Evolutionary conservation across 1,140 invertebrate species (phyloP).

Genomic region (Phenacoccus solenopsis): DNA sequence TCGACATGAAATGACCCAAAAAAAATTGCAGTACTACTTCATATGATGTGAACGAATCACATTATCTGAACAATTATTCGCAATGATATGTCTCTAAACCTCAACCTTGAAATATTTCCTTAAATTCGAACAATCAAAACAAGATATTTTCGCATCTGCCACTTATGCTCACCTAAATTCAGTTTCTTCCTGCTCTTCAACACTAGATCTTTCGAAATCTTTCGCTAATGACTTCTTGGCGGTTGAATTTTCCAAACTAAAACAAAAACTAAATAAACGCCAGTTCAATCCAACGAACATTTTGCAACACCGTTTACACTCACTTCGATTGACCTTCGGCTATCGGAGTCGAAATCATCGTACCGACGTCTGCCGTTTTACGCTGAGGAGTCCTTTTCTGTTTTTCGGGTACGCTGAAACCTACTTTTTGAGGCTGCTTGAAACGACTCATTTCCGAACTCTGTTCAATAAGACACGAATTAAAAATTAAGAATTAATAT

Average conservation of each 20-base stretch:
- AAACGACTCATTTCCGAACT: not conserved
- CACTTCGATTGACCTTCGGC: not conserved
- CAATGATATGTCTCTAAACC: not conserved
- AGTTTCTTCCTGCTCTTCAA: not conserved
- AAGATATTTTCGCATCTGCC: too few species aligned
- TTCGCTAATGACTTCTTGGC: not conserved
- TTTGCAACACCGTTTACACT: not conserved
- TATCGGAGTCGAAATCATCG: not conserved
- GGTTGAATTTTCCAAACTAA: not conserved
- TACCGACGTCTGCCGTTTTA: not conserved
- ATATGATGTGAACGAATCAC: too few species aligned
- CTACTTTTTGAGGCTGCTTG: constrained; percentile 8
- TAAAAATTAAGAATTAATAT: too few species aligned
- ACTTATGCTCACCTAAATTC: not conserved
- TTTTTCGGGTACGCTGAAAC: not conserved
- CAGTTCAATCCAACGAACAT: not conserved
- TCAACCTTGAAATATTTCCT: not conserved
- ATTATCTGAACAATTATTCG: too few species aligned
- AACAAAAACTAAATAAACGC: not conserved
- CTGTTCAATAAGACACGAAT: too few species aligned
- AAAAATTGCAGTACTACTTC: too few species aligned
- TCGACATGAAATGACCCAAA: too few species aligned
- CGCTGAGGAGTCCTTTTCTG: not conserved
- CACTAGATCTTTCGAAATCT: not conserved
- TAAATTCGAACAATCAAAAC: too few species aligned